Evolutionary conservation across 1,140 invertebrate genomes (phyloP).

Genomic region (Habropoda laboriosa): DNA sequence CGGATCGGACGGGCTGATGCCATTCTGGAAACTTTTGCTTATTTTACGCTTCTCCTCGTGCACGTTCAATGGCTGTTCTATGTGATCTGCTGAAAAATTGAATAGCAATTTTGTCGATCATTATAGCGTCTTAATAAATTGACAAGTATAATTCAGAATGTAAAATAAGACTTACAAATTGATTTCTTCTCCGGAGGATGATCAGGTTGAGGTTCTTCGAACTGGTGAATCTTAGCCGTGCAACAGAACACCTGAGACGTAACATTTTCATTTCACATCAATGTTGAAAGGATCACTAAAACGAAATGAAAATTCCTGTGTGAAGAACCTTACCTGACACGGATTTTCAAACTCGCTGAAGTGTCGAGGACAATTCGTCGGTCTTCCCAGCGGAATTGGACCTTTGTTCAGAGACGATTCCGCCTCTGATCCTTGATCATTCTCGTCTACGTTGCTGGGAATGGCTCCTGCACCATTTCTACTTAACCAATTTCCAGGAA

Average conservation of each 20-base stretch:
- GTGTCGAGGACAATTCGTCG: slow-evolving; percentile 72
- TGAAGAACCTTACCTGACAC: slow-evolving; percentile 68
- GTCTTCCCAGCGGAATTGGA: slow-evolving; percentile 73
- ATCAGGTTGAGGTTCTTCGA: slow-evolving; percentile 76
- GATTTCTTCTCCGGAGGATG: slow-evolving; percentile 77
- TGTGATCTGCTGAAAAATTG: slow-evolving; percentile 72
- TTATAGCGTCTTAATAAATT: not conserved
- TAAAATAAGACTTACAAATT: slow-evolving; percentile 68
- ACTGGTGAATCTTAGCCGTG: slow-evolving; percentile 75
- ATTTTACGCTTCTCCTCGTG: slow-evolving; percentile 78
- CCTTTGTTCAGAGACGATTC: slow-evolving; percentile 68
- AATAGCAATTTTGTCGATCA: not conserved
- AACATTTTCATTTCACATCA: not conserved
- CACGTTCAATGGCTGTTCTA: slow-evolving; percentile 76
- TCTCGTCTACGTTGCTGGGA: slow-evolving; percentile 77
- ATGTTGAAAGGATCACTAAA: too few species aligned
- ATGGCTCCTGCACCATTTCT: slow-evolving; percentile 72
- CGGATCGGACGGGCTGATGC: slow-evolving; percentile 78
- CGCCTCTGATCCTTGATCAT: slow-evolving; percentile 74
- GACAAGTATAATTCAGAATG: not conserved
- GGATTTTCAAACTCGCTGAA: slow-evolving; percentile 76
- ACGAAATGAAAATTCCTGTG: too few species aligned
- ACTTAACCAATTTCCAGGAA: slow-evolving; percentile 76
- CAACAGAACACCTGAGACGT: slow-evolving; percentile 74
- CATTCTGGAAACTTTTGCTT: slow-evolving; percentile 77